phyloP scores from a whole-genome alignment of 1,140 invertebrate genomes.

The Aphaenogaster ashmeadi region DNA sequence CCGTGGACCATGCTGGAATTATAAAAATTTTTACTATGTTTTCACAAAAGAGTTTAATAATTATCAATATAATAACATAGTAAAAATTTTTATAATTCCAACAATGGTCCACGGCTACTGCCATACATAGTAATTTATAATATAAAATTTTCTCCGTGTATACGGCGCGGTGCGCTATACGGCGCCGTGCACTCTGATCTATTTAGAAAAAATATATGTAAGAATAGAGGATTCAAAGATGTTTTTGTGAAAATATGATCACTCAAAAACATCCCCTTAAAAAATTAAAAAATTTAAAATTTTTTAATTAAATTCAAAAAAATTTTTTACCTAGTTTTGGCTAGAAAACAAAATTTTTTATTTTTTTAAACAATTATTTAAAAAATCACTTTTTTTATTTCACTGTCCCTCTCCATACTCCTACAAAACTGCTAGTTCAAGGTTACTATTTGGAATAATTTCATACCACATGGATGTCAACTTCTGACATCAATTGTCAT shows the following conservation, averaged over 20 bases:
- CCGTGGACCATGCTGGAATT: too few species aligned
- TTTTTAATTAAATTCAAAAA: too few species aligned
- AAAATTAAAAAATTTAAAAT: background rate
- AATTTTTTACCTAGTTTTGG: too few species aligned
- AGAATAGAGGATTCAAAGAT: background rate
- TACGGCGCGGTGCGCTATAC: too few species aligned
- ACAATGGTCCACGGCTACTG: too few species aligned
- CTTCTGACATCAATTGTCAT: background rate
- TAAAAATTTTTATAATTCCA: too few species aligned
- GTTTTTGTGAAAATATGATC: background rate
- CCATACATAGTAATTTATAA: too few species aligned
- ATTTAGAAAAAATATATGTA: constrained; percentile 8
- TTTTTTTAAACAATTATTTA: background rate
- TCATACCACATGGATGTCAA: background rate
- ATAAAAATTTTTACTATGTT: too few species aligned
- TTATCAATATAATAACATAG: too few species aligned
- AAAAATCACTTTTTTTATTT: constrained; percentile 1
- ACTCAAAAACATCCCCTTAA: background rate
- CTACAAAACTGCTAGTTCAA: background rate
- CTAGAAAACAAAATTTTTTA: background rate
- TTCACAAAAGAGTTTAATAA: too few species aligned
- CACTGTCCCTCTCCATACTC: background rate
- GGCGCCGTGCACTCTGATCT: background rate
- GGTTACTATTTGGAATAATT: background rate
- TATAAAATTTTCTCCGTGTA: too few species aligned